Conservation (phyloP, 2,888 invertebrate species). For the Nymphalis polychloros region DNA sequence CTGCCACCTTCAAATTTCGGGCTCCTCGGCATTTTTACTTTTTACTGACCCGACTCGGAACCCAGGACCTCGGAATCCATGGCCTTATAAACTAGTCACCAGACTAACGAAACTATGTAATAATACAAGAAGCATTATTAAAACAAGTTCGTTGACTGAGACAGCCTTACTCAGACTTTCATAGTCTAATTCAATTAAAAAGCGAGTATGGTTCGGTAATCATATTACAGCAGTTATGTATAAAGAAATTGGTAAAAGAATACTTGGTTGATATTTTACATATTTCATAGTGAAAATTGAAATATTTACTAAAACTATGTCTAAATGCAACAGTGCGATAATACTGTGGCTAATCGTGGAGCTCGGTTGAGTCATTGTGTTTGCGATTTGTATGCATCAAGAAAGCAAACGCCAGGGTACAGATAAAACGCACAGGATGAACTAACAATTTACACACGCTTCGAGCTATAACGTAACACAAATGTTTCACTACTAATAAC, state of each 20-base stretch:
- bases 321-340: not conserved
- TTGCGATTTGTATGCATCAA: conserved; percentile 28
- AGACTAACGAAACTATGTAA: not conserved
- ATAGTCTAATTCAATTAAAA: not conserved
- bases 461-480: conserved; percentile 41
- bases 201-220: not conserved
- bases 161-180: not conserved
- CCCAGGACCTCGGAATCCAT: too few species aligned
- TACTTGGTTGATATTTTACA: not conserved
- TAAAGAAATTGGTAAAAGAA: not conserved
- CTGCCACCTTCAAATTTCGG: too few species aligned
- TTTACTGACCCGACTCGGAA: too few species aligned
- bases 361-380: conserved; percentile 29
- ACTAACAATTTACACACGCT: conserved; percentile 39
- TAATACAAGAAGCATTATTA: not conserved
- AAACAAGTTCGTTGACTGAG: not conserved
- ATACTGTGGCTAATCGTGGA: conserved; percentile 16
- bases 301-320: not conserved
- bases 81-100: too few species aligned
- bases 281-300: not conserved
- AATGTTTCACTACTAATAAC: conserved; percentile 33
- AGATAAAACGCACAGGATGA: conserved; percentile 36
- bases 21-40: too few species aligned
- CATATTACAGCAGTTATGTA: not conserved
- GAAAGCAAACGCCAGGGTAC: conserved; percentile 19